Evolutionary conservation across 2,113 vertebrate genomes (phyloP), one percentile per base, ranked within the genome.

Genomic region (Neogobius melanostomus): DNA sequence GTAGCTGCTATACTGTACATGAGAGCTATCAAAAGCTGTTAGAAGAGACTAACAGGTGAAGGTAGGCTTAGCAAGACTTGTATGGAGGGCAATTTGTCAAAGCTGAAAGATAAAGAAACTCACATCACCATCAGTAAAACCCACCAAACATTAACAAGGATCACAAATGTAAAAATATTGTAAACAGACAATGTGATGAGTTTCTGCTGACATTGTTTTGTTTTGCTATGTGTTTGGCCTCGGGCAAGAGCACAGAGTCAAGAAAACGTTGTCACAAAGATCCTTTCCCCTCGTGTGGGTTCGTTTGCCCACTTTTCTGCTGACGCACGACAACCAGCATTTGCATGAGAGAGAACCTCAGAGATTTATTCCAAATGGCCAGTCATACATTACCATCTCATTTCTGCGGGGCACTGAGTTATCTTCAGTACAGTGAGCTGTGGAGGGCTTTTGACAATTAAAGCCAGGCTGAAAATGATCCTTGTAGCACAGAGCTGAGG

Each of bases 341-440:
- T 80, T 82, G 83, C 82, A 83, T 86, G 71, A 86, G 81, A 74
- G 75, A 85, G 68, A 69, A 81, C 70, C 81, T 81, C 77, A 74
- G 57, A 84, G 79, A 89, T 85, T 83, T 81, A 80, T 77, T 83
- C 82, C 59, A 64, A 89, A 83, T 75, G 81, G 72, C 67, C 67
- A 71, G 64, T 51, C 64, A 85, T 82, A 82, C 70, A 85, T 88
- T 88, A 83, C 72, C 89, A 85, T 90, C 85, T 88, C 12, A 87
- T 89, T 89, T 86, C 80, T 84, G 71, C 28, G 1, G 67, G 78
- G 78, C 76, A 72, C 28, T 48, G 66, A 83, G 80, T 82, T 88
- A 82, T 86, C 83, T 86, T 61, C 71, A 64, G 54, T 64, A 61
- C 74, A 73, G 85, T 86, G 42, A 45, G 42, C 15, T 14, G 59